Base-by-base conservation (phyloP, 1,140 invertebrate genomes). In the Lamellibrachia luymesi region DNA sequence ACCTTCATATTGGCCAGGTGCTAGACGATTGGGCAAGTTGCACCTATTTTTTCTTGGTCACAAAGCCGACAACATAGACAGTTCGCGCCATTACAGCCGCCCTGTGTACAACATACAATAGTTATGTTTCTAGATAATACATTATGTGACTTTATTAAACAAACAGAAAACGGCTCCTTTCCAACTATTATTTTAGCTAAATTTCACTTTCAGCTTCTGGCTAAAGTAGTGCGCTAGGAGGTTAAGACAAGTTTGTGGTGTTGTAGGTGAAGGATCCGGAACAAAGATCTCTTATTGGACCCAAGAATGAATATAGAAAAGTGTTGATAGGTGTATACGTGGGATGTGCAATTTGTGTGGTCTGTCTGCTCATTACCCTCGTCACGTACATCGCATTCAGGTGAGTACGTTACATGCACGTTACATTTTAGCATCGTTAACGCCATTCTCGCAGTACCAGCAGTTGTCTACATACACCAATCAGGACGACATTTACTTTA, bases 251-350 rank as follows among this genome's bases (percentile, higher is more conserved):
- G 64, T 10, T 10, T 80, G 64, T 80, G 64, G 25, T 22, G 64
- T 80, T 80, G 8, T 17, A 80, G 64, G 17, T 80, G 8, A 80
- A 80, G 64, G 13, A 6, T 0, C 64, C 64, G 2, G 2, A 17
- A 8, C 8, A 8, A 10, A 22, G 8, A 80, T 10, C 13, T 80
- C 17, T 10, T 4, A 22, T 6, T 22, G 64, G 25, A 6, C 2
- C 13, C 13, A 22, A 80, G 64, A 80, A 80, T 0, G 64, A 80
- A 80, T 80, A 80, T 22, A 80, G 64, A 17, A 80, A 80, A 22
- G 64, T 80, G 64, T 80, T 80, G 90, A 94, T 94, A 6, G n/a
- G 92, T 7, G 50, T 25, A n/a, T 89, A 64, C 27, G 52, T 52
- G 6, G 56, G 56, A 25, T 92, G 92, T 92, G 92, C 49, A 10